These are phyloP conservation scores for Cataglyphis cursor DNA, from an alignment of 2,888 invertebrate species.

Conservation along the genomic window DNA sequence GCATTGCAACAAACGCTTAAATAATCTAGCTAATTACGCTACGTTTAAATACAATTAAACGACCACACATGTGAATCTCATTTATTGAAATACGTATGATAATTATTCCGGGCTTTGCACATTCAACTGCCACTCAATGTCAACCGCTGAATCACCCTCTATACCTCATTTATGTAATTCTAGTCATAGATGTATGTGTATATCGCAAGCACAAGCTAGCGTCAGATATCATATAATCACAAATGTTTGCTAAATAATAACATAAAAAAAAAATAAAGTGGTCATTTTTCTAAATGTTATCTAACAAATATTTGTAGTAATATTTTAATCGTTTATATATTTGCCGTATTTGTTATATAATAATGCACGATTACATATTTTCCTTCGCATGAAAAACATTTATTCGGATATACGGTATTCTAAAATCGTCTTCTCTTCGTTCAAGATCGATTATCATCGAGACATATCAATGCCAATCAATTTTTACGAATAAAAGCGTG, in stretches of 20 bases:
- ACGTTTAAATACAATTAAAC: slow-evolving; percentile 51
- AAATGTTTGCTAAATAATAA: slow-evolving; percentile 35
- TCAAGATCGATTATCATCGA: slow-evolving; percentile 52
- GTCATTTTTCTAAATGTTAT: slow-evolving; percentile 8
- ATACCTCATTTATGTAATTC: slow-evolving; percentile 45
- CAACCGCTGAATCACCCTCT: slow-evolving; percentile 33
- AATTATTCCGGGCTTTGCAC: slow-evolving; percentile 46
- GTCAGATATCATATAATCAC: slow-evolving; percentile 6
- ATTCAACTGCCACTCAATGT: slow-evolving; percentile 52
- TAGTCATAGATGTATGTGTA: slow-evolving; percentile 14
- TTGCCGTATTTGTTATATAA: neutral
- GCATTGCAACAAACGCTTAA: slow-evolving; percentile 13
- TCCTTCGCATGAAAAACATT: neutral
- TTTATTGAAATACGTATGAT: slow-evolving; percentile 46
- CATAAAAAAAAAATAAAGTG: neutral
- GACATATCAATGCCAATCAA: slow-evolving; percentile 51
- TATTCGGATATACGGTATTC: neutral
- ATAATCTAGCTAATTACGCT: slow-evolving; percentile 43
- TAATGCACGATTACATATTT: neutral
- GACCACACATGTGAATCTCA: slow-evolving; percentile 41
- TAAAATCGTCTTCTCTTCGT: slow-evolving; percentile 5
- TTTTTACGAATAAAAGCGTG: slow-evolving; percentile 43
- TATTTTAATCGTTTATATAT: slow-evolving; percentile 23
- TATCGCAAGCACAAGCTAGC: slow-evolving; percentile 11
- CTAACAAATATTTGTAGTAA: slow-evolving; percentile 35